Conservation (phyloP, 1,140 invertebrate genomes). For the Eueides isabella region DNA sequence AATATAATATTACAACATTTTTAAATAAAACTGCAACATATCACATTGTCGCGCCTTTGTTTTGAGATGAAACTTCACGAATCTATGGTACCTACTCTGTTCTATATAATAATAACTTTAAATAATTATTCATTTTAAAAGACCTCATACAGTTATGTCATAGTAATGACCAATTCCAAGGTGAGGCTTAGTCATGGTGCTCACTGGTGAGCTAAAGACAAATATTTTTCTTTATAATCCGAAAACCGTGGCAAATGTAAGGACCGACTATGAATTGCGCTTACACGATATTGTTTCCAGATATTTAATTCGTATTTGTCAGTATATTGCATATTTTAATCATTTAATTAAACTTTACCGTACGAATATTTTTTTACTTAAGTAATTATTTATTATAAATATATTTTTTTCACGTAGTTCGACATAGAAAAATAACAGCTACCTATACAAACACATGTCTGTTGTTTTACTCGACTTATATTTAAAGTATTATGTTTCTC, state of each 20-base stretch:
- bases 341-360: too few species aligned
- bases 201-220: constrained; percentile 46
- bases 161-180: constrained; percentile 28
- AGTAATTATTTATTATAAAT: neutral
- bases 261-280: neutral
- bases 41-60: too few species aligned
- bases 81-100: too few species aligned
- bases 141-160: constrained; percentile 24
- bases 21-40: too few species aligned
- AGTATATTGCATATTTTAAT: neutral
- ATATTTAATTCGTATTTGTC: neutral
- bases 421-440: too few species aligned
- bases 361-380: too few species aligned
- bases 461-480: too few species aligned
- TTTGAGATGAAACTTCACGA: too few species aligned
- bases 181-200: constrained; percentile 49
- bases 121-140: constrained; percentile 10
- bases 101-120: neutral
- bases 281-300: neutral
- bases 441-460: too few species aligned
- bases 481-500: too few species aligned
- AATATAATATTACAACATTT: too few species aligned
- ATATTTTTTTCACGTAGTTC: too few species aligned
- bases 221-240: constrained; percentile 57
- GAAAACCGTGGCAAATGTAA: constrained; percentile 43